These are phyloP conservation scores for Pteropus alecto DNA, from an alignment of 2,113 vertebrate genomes.

Conservation along the genomic window DNA sequence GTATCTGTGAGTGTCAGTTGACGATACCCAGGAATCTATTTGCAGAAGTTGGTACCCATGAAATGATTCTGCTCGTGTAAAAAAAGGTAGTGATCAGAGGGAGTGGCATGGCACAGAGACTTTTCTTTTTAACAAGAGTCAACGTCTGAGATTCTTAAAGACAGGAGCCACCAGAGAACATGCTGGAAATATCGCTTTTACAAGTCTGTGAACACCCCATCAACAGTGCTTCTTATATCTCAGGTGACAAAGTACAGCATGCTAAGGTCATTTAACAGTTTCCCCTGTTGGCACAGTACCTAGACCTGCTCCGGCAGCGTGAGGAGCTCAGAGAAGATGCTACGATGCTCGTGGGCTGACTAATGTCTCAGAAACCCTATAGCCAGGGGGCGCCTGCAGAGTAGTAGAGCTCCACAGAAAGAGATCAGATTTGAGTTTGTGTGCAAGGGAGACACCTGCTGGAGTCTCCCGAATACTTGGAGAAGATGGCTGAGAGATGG, in stretches of 20 bases:
- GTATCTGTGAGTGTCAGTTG: not conserved
- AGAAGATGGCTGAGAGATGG: not conserved
- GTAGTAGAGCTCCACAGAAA: rapidly evolving
- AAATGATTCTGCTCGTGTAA: not conserved
- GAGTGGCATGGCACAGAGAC: not conserved
- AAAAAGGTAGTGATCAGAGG: not conserved
- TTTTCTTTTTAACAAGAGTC: not conserved
- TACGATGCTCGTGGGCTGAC: rapidly evolving
- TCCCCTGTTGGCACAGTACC: too few species aligned
- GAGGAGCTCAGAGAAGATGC: not conserved
- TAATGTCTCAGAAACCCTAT: not conserved
- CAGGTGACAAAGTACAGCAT: not conserved
- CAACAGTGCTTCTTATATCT: not conserved
- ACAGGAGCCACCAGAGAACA: not conserved
- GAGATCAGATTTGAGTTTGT: not conserved
- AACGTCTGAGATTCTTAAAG: not conserved
- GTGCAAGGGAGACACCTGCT: not conserved
- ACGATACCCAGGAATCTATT: not conserved
- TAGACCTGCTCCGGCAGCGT: too few species aligned
- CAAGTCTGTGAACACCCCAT: not conserved
- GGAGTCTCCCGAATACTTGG: not conserved
- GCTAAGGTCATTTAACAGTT: not conserved
- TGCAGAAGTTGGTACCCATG: not conserved
- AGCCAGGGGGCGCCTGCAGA: not conserved
- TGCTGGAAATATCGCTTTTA: not conserved